A percentile compares a stretch with the other conserved stretches of the same genome.
Conservation (phyloP, 1,140 invertebrate species). For the Atta cephalotes region DNA sequence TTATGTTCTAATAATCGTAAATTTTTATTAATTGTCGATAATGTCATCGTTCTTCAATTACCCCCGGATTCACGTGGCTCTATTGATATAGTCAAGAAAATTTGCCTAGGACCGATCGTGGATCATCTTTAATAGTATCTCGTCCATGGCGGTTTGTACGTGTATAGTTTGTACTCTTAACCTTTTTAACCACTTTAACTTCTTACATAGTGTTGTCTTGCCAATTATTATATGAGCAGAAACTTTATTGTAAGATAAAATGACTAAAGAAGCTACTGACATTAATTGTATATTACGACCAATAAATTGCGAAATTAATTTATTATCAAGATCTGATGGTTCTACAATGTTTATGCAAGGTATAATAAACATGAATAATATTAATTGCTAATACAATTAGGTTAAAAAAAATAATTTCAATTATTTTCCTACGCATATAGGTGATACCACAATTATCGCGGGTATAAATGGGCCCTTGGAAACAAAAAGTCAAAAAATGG, state of each 20-base stretch:
- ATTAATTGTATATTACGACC: slow-evolving; percentile 75
- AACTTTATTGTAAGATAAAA: slow-evolving; percentile 10
- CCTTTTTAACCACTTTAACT: not conserved
- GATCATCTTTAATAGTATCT: too few relatives aligned
- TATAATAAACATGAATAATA: slow-evolving; percentile 73
- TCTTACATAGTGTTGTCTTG: slow-evolving; percentile 8
- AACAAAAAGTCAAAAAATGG: slow-evolving; percentile 91
- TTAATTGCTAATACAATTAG: not conserved
- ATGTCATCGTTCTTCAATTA: too few relatives aligned
- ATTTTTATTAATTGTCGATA: too few relatives aligned
- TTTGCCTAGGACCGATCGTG: too few relatives aligned
- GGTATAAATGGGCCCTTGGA: slow-evolving; percentile 95
- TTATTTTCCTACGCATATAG: slow-evolving; percentile 85
- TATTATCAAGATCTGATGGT: slow-evolving; percentile 91
- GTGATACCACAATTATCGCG: slow-evolving; percentile 91
- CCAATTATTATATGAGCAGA: slow-evolving; percentile 20
- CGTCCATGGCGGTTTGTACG: too few relatives aligned
- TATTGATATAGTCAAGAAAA: too few relatives aligned
- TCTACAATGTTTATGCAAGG: slow-evolving; percentile 91
- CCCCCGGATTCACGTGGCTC: too few relatives aligned
- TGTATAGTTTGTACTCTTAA: too few relatives aligned
- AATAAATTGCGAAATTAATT: slow-evolving; percentile 90
- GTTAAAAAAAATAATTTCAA: not conserved
- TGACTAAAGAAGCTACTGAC: slow-evolving; percentile 68
- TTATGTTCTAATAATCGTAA: too few relatives aligned